Base-by-base conservation (phyloP, 2,888 invertebrate genomes). In the Cerceris rybyensis region DNA sequence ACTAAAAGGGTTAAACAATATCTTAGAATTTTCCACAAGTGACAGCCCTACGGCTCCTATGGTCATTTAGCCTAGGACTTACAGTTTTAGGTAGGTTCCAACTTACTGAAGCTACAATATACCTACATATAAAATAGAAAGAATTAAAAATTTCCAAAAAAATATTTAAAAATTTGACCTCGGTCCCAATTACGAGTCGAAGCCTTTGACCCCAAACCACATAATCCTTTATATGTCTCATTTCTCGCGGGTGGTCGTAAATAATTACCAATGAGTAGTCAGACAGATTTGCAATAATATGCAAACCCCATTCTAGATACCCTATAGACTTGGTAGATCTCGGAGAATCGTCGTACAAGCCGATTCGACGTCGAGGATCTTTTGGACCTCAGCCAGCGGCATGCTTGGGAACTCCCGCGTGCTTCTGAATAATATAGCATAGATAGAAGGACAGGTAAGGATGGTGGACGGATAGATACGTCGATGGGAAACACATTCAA, bases 381-480 rank as follows among this genome's bases (percentile, higher is more conserved):
- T 79, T 80, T 85, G 85, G 85, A 85, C 13, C 58, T 16, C 14
- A 43, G 76, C 85, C 84, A 85, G 73, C 75, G 50, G 69, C 70
- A 71, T 75, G 76, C 81, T 75, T 72, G 70, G 67, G 81, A 81
- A 75, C 70, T 42, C 60, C 59, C 17, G 79, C 75, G 71, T 75
- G 75, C 65, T 61, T 42, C 68, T 73, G 82, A 83, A 79, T 79
- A 79, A 79, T 77, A 77, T 70, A 82, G 61, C 54, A 55, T 57
- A 49, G 77, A 69, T 59, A 57, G 72, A 50, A 60, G 39, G 50
- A 61, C 42, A 60, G 63, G 66, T 28, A 52, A 73, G 46, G 64
- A 46, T 49, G 61, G 52, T 60, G 58, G 71, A 65, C 43, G 55
- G 54, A 72, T 50, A 54, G 70, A 55, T 55, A 63, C 42, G 57